A percentile compares a stretch with the other conserved stretches of the same genome.
phyloP scores from a whole-genome alignment of 2,797 vertebrate species.

The Eulemur rubriventer region DNA sequence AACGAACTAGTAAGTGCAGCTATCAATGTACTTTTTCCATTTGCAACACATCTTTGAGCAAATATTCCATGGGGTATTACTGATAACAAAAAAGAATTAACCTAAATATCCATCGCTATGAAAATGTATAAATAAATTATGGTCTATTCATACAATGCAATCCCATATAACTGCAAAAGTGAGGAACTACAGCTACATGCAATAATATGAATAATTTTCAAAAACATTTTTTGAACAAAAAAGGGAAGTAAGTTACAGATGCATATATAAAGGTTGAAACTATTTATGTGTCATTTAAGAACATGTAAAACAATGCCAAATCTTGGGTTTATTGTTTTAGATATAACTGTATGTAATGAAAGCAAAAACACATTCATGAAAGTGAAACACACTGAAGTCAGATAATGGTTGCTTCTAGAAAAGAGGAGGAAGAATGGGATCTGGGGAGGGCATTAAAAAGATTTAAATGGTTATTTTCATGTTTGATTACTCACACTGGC shows the following conservation, averaged over 20 bases:
- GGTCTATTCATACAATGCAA: background rate
- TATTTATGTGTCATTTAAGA: constrained; percentile 25
- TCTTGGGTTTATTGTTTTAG: background rate
- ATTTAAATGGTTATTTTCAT: background rate
- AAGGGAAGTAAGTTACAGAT: background rate
- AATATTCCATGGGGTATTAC: background rate
- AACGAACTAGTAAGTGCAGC: background rate
- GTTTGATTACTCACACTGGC: background rate
- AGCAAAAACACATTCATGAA: background rate
- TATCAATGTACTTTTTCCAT: background rate
- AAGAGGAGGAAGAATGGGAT: background rate
- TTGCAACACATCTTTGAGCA: background rate
- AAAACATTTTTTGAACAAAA: constrained; percentile 28
- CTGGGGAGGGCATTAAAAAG: background rate
- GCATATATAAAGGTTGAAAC: background rate
- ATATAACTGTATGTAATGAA: background rate
- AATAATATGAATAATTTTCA: background rate
- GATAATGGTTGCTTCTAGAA: background rate
- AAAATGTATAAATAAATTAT: background rate
- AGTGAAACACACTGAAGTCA: background rate
- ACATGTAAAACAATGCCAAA: background rate
- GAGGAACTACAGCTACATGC: background rate
- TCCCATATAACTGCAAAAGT: background rate
- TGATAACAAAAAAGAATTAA: constrained; percentile 29
- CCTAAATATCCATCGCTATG: background rate